phyloP scores from a whole-genome alignment of 2,113 vertebrate genomes.

The Delphinapterus leucas region DNA sequence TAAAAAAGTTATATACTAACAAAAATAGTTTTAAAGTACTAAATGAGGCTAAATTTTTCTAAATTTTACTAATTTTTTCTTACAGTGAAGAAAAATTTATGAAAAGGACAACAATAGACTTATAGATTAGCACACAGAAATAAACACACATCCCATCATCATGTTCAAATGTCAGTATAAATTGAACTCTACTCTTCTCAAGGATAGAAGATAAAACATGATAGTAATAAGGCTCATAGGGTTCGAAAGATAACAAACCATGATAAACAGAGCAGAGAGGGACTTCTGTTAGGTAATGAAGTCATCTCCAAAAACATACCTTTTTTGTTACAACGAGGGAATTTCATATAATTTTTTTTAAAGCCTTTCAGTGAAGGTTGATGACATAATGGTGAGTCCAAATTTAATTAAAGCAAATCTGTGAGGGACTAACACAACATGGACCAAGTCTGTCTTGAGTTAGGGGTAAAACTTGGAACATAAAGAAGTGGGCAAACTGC shows the following conservation, averaged over 20 bases:
- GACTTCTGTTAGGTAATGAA: not conserved
- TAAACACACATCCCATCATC: not conserved
- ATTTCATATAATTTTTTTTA: not conserved
- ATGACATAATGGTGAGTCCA: not conserved
- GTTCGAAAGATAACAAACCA: not conserved
- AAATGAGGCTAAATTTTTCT: not conserved
- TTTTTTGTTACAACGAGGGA: not conserved
- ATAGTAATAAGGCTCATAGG: not conserved
- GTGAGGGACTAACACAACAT: not conserved
- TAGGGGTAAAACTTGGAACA: not conserved
- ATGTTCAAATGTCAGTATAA: not conserved
- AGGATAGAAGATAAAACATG: not conserved
- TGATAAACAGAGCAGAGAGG: not conserved
- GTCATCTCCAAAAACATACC: not conserved
- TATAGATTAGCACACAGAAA: not conserved
- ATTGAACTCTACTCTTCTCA: not conserved
- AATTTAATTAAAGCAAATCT: not conserved
- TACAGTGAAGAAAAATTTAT: not conserved
- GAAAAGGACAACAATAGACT: not conserved
- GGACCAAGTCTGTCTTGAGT: not conserved
- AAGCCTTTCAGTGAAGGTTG: not conserved
- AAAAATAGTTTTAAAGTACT: conserved; percentile 7
- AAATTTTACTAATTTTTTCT: no score
- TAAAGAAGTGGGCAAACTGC: not conserved
- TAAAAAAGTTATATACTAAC: not conserved